These are phyloP conservation scores for Cryptotis parvus DNA, from an alignment of 2,113 vertebrate genomes.

Conservation along the genomic window DNA sequence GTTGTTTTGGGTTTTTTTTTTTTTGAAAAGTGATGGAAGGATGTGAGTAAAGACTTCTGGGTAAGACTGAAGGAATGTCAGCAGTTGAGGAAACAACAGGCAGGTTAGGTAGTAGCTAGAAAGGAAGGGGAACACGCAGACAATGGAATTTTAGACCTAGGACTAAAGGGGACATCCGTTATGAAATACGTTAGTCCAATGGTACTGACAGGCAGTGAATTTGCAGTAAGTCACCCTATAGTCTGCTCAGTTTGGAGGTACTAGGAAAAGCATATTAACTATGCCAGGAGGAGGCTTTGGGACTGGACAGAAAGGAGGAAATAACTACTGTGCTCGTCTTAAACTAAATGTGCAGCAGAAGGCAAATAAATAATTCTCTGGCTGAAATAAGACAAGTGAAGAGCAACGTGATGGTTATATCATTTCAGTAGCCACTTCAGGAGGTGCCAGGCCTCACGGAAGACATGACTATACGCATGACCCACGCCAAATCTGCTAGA, in stretches of 20 bases:
- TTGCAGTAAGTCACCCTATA: neutral
- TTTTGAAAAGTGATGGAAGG: neutral
- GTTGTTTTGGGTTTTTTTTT: too few relatives aligned
- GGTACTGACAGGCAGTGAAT: neutral
- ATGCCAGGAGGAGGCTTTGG: neutral
- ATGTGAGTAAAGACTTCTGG: neutral
- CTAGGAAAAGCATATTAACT: neutral
- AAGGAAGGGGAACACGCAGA: neutral
- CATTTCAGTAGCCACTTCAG: neutral
- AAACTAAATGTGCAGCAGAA: conserved; percentile 58
- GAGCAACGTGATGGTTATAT: conserved; percentile 15
- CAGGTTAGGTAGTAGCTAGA: neutral
- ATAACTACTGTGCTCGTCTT: conserved; percentile 55
- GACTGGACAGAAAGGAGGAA: conserved; percentile 28
- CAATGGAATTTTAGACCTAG: neutral
- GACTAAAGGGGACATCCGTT: conserved; percentile 22
- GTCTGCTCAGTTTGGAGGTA: conserved; percentile 15
- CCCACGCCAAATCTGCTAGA: conserved; percentile 6
- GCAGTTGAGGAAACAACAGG: neutral
- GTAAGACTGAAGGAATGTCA: neutral
- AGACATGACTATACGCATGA: neutral
- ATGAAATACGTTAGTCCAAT: neutral
- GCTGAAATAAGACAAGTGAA: conserved; percentile 37
- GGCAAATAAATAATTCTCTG: conserved; percentile 56
- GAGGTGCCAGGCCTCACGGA: neutral